A percentile compares a stretch with the other conserved stretches of the same genome.
Conservation (phyloP, 2,888 invertebrate genomes). For the Ennomos fuscantarius region DNA sequence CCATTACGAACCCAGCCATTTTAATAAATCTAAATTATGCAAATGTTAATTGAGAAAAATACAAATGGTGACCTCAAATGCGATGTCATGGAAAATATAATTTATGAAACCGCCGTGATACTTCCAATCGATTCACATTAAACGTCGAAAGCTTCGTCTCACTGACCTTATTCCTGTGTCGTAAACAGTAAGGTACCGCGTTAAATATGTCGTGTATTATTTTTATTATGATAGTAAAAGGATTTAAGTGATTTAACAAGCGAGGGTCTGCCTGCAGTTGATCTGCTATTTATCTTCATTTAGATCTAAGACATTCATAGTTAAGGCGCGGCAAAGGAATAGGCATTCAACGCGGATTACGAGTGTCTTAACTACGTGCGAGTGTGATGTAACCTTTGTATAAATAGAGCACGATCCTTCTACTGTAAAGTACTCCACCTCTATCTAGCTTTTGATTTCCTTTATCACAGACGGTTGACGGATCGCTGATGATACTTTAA, state of each 20-base stretch:
- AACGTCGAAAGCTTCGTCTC: conserved; percentile 43
- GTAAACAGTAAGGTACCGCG: conserved; percentile 38
- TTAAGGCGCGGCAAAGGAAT: conserved; percentile 49
- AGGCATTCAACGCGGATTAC: conserved; percentile 57
- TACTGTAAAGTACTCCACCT: too few species aligned
- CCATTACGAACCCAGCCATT: conserved; percentile 33
- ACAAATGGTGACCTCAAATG: conserved; percentile 46
- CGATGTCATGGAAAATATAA: conserved; percentile 50
- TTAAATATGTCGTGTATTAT: conserved; percentile 43
- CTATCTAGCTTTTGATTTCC: conserved; percentile 10
- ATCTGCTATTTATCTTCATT: conserved; percentile 70
- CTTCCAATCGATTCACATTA: conserved; percentile 48
- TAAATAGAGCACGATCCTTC: conserved; percentile 34
- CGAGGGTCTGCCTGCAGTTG: conserved; percentile 45
- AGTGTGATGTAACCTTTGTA: conserved; percentile 38
- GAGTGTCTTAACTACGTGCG: conserved; percentile 38
- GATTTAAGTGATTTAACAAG: conserved; percentile 50
- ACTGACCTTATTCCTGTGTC: conserved; percentile 52
- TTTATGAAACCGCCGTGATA: conserved; percentile 48
- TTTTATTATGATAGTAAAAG: conserved; percentile 55
- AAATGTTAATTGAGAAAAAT: conserved; percentile 41
- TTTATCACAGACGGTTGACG: conserved; percentile 7
- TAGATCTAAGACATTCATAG: conserved; percentile 58
- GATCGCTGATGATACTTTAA: not conserved
- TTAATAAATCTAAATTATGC: conserved; percentile 44